Base-by-base conservation (phyloP, 2,888 invertebrate species). In the Stenchaetothrips biformis region DNA sequence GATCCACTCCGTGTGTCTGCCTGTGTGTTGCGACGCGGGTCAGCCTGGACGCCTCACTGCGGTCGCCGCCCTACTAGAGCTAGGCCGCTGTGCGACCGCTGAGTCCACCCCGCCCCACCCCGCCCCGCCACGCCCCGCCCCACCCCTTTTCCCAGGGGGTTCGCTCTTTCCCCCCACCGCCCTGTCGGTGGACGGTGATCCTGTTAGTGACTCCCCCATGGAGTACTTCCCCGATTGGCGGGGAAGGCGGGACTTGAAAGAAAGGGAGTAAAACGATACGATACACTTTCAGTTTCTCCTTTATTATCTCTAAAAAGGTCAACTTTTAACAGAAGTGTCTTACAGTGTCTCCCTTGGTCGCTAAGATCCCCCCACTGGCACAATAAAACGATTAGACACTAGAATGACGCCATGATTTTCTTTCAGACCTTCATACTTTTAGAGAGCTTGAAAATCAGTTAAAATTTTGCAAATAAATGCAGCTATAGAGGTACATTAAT, bases 261-360 rank as follows among this genome's bases (percentile, higher is more conserved):
- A 37, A 37, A 37, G 37, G 37, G 37, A 37, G 37, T 37, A 37
- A 37, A 37, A 37, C 37, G 37, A 37, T 37, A 1, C 37, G 37
- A 37, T 37, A 37, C 53, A 53, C 18, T 53, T 13, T 53, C 11
- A 18, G 13, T 11, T 53, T 53, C 53, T 21, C 25, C 25, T 25
- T 74, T 74, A 74, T 74, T 74, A 25, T 21, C 7, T 25, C 67
- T 25, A 74, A 74, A 21, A 21, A 37, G 37, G 37, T 37, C 37
- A 37, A 37, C 37, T 74, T 74, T 74, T 25, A 74, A 74, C 67
- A 74, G 37, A 37, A 37, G 25, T 74, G 25, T 74, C 67, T 74
- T 25, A 74, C 67, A 74, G 25, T 11, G 21, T 25, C 21, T 25
- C 67, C 11, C 37, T 9, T 53, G 53, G 53, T 18, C 18, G 13